phyloP scores from a whole-genome alignment of 2,113 vertebrate genomes.

The Tursiops truncatus region DNA sequence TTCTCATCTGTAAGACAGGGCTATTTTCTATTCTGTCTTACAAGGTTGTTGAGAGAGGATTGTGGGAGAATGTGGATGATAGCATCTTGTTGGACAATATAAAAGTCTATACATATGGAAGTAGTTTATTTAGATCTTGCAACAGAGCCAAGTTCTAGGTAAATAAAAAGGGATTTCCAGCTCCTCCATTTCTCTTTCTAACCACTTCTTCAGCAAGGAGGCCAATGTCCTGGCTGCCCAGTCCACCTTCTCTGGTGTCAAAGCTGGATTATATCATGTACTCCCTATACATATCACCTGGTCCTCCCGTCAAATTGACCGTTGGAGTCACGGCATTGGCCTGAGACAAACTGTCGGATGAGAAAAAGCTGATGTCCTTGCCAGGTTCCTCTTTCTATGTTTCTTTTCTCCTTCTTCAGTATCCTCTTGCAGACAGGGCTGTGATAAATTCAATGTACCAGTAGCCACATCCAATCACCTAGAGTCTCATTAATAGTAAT shows the following conservation, averaged over 20 bases:
- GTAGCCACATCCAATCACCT: not conserved
- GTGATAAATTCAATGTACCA: not conserved
- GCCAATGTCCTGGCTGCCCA: not conserved
- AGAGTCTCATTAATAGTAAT: not conserved
- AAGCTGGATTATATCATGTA: not conserved
- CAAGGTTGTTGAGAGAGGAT: not conserved
- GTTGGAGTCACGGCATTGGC: not conserved
- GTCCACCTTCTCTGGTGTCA: not conserved
- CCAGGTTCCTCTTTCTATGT: not conserved
- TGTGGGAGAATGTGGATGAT: not conserved
- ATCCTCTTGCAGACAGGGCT: not conserved
- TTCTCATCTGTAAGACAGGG: not conserved
- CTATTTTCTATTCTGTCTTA: not conserved
- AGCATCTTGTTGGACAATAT: not conserved
- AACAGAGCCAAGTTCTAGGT: not conserved
- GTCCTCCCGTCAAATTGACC: not conserved
- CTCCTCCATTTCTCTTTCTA: not conserved
- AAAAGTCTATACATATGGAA: not conserved
- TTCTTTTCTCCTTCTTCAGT: slow-evolving; percentile 8
- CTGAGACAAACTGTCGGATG: not conserved
- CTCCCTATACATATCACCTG: not conserved
- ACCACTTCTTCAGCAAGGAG: not conserved
- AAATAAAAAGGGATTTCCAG: not conserved
- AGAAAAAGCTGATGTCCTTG: not conserved
- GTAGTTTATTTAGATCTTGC: not conserved